Evolutionary conservation across 2,113 vertebrate species (phyloP).

Genomic region (Phrynosoma platyrhinos): DNA sequence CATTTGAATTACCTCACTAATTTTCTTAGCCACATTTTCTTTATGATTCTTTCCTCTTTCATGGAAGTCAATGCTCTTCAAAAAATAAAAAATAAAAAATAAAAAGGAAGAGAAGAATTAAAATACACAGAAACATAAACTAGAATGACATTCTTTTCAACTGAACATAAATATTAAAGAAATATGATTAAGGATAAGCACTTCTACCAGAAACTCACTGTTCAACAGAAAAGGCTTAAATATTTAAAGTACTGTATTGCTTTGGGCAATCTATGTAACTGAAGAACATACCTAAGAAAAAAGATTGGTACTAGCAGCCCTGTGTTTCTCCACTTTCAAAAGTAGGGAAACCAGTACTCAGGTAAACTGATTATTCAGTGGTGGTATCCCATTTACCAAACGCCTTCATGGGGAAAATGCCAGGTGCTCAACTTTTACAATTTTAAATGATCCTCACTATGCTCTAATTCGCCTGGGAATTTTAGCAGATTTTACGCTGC

Average conservation of each 20-base stretch:
- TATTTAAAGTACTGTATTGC: not conserved
- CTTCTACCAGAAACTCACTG: not conserved
- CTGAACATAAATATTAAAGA: not conserved
- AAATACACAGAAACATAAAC: not conserved
- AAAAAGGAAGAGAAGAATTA: slow-evolving; percentile 1
- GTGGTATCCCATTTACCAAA: no score
- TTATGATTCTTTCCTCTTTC: slow-evolving; percentile 99
- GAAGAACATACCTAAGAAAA: not conserved
- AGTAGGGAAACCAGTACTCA: no score
- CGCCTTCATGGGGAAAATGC: no score
- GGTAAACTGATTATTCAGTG: no score
- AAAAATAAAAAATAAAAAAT: slow-evolving; percentile 28
- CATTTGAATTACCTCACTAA: slow-evolving; percentile 87
- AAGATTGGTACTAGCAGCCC: no score
- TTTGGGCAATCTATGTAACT: not conserved
- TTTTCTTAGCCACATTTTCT: slow-evolving; percentile 97
- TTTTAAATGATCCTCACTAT: no score
- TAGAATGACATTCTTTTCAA: not conserved
- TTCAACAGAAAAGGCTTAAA: not conserved
- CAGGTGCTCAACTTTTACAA: no score
- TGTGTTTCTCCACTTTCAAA: no score
- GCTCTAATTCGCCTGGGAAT: no score
- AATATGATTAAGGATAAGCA: not conserved
- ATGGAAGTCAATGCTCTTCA: slow-evolving; percentile 94
- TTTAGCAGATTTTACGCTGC: no score